A percentile compares a stretch with the other conserved stretches of the same genome.
Evolutionary conservation across 2,113 vertebrate genomes (phyloP).

Genomic region (Brachionichthys hirsutus): DNA sequence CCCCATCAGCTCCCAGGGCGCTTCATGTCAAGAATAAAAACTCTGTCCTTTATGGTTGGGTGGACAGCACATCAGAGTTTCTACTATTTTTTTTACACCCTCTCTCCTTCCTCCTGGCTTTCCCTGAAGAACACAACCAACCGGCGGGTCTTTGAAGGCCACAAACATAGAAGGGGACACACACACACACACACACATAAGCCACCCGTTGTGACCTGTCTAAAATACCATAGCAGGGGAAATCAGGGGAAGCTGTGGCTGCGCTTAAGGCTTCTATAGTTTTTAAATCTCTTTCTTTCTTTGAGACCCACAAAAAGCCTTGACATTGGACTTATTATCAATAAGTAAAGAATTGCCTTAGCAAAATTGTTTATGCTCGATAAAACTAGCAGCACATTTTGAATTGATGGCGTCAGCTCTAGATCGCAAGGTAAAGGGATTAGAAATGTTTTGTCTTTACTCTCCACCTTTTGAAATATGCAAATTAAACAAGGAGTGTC

Average conservation of each 20-base stretch:
- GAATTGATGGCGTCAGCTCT: background rate
- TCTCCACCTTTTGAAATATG: background rate
- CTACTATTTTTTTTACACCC: constrained; percentile 34
- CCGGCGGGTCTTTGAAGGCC: constrained; percentile 24
- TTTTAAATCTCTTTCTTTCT: constrained; percentile 23
- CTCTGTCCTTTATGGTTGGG: constrained; percentile 66
- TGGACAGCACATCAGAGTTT: constrained; percentile 63
- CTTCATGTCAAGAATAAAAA: constrained; percentile 47
- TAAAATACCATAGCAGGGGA: constrained; percentile 61
- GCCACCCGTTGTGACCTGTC: constrained; percentile 18
- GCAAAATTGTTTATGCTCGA: constrained; percentile 16
- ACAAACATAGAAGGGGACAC: constrained; percentile 17
- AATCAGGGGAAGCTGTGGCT: constrained; percentile 51
- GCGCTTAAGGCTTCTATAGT: constrained; percentile 43
- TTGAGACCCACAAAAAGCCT: constrained; percentile 18
- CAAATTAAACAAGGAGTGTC: too few species aligned
- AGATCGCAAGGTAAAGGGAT: constrained; percentile 15
- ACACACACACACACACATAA: constrained; percentile 7
- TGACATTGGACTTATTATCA: constrained; percentile 36
- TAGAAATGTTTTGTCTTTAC: background rate
- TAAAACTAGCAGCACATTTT: constrained; percentile 14
- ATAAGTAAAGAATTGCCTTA: constrained; percentile 16
- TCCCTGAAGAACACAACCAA: constrained; percentile 31
- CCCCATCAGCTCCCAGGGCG: constrained; percentile 39
- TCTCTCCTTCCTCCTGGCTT: background rate